phyloP scores from a whole-genome alignment of 2,888 invertebrate genomes.

The Vanessa cardui region DNA sequence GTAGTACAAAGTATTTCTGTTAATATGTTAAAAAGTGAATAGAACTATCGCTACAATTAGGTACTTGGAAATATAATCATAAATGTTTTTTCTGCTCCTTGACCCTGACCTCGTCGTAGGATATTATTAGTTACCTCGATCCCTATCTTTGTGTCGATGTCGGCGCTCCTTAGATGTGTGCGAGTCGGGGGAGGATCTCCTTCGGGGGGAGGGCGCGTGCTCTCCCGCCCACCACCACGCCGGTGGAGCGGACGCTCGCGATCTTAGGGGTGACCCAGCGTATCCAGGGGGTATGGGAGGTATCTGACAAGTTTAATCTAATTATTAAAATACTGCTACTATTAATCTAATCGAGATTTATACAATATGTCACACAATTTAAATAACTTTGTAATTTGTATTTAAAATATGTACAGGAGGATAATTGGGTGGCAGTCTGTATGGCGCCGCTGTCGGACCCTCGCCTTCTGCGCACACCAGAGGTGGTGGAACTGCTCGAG shows the following conservation, averaged over 20 bases:
- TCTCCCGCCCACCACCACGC: constrained; percentile 51
- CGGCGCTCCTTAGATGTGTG: constrained; percentile 57
- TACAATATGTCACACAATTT: no score
- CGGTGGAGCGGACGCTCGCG: constrained; percentile 66
- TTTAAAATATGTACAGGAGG: constrained; percentile 49
- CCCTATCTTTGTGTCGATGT: constrained; percentile 60
- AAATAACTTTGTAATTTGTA: not conserved
- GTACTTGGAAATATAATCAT: no score
- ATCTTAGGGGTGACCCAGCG: constrained; percentile 54
- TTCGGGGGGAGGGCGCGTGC: constrained; percentile 50
- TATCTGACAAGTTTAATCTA: constrained; percentile 39
- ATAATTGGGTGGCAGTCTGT: constrained; percentile 59
- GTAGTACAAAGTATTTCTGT: no score
- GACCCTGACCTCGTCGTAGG: no score
- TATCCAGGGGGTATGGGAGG: constrained; percentile 38
- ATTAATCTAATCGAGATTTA: no score
- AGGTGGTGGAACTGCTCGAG: constrained; percentile 52
- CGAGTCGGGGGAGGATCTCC: constrained; percentile 71
- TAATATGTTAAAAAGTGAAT: no score
- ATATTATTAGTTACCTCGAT: constrained; percentile 47
- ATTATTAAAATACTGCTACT: no score
- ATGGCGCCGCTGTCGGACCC: constrained; percentile 51
- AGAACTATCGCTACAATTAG: no score
- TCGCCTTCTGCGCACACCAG: constrained; percentile 66
- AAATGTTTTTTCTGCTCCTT: no score